Base-by-base conservation (phyloP, 2,888 invertebrate species). In the Megaustenia siamemsis region DNA sequence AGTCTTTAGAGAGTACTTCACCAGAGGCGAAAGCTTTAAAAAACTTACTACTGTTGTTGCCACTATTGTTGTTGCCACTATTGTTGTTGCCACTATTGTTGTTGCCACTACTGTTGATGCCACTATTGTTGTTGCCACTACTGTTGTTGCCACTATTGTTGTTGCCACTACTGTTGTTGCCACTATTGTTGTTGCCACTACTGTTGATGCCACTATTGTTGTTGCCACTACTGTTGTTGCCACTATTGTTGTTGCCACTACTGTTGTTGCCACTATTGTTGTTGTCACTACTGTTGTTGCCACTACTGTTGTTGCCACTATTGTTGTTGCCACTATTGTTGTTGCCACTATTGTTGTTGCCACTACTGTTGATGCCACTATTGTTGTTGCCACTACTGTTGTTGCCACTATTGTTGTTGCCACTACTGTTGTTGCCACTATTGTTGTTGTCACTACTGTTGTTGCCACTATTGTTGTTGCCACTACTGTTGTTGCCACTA, bases 391-490 rank as follows among this genome's bases (percentile, higher is more conserved):
- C n/a, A 60, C 24, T 60, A 5, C 60, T 60, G 10, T 24, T 60
- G 5, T n/a, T 60, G n/a, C 10, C n/a, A 60, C 49, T 49, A 18
- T 18, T 49, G 18, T 18, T 49, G 60, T n/a, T 60, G 60, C 60
- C n/a, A 60, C 60, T 49, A 49, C 49, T 49, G 18, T 18, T 49
- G 18, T 18, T 49, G 49, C 49, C 18, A 8, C 60, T 60, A 24
- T n/a, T 15, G n/a, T 24, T 60, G n/a, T n/a, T 60, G n/a, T 18
- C n/a, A 73, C 43, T 73, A 40, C 73, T 73, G 10, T n/a, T 73
- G 10, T 32, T 73, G 38, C 40, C 43, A 43, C 8, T 49, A 15
- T 49, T 15, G 49, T 15, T 49, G 49, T 49, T 15, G 49, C 8
- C 6, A 49, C 49, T 49, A 15, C 15, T 49, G 49, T 49, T 15